Base-by-base conservation (phyloP, 2,797 vertebrate genomes). In the Coracias cyanogaster region DNA sequence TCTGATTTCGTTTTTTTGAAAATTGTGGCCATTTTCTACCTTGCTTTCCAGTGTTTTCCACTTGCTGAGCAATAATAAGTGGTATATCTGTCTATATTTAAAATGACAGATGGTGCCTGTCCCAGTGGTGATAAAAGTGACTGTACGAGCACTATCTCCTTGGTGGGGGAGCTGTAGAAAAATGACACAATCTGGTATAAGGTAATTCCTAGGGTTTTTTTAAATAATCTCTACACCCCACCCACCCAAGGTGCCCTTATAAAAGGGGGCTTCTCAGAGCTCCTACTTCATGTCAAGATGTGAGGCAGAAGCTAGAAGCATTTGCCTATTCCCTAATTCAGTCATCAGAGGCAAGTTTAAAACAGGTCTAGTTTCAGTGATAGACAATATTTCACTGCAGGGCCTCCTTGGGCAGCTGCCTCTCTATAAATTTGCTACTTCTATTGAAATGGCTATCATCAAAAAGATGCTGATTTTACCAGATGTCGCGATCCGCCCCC, bases 31-130 rank as follows among this genome's bases (percentile, higher is more conserved):
- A 33, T 86, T 87, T 60, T 48, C 41, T 41, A 31, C 41, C 17
- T 61, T 60, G 62, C 9, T 87, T 92, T 85, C 65, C 65, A 88
- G 41, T 18, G 46, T 60, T 90, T 95, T 95, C 51, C 41, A 83
- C 78, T 85, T 70, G 33, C 89, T 76, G 74, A 82, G 67, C 80
- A 80, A 65, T 78, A 76, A 45, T n/a, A 83, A 79, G 15, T 29
- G 15, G 37, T 31, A 33, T 57, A 57, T 33, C 78, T 93, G 37
- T 64, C 79, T 79, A 29, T 57, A 91, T 92, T 95, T 94, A 77
- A 94, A 94, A 70, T 81, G 87, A 79, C 89, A 97, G 94, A 77
- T 94, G 93, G 88, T 94, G 21, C 73, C 69, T 78, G 69, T 93
- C 70, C 91, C 86, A 45, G 48, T 4, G 12, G 72, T 91, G 95